These are phyloP conservation scores for Montipora capitata DNA, from an alignment of 92 coral and sea anemone genomes.

Conservation along the genomic window DNA sequence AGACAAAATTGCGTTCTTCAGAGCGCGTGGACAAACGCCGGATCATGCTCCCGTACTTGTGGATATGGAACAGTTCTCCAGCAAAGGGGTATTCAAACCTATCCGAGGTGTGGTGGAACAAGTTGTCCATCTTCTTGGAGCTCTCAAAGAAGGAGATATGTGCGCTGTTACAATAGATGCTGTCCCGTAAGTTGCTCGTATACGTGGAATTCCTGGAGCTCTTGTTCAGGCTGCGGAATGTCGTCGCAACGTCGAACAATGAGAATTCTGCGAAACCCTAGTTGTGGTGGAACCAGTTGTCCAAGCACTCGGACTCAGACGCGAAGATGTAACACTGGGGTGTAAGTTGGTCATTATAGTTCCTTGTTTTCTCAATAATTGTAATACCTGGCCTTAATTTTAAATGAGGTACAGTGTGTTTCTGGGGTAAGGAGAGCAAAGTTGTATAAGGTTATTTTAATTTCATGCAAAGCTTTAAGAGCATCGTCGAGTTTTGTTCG, in stretches of 20 bases:
- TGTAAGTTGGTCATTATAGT: slow-evolving; percentile 68
- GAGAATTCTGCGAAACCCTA: slow-evolving; percentile 31
- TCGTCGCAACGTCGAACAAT: slow-evolving; percentile 58
- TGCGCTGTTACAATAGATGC: slow-evolving; percentile 47
- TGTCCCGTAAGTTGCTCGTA: slow-evolving; percentile 69
- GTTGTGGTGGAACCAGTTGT: slow-evolving; percentile 54
- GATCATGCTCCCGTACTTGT: slow-evolving; percentile 44
- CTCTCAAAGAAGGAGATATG: background rate
- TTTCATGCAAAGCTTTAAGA: no score
- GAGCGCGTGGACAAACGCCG: background rate
- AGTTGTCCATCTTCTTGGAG: slow-evolving; percentile 19
- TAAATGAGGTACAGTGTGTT: background rate
- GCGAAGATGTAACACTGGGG: slow-evolving; percentile 80
- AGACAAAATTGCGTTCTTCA: background rate
- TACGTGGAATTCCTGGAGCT: slow-evolving; percentile 65
- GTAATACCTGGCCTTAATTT: background rate
- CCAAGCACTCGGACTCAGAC: slow-evolving; percentile 51
- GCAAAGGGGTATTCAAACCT: background rate
- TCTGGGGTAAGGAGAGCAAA: no score
- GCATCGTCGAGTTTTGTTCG: no score
- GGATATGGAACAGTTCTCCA: slow-evolving; percentile 25
- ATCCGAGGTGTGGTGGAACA: slow-evolving; percentile 36
- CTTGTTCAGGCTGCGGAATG: slow-evolving; percentile 58
- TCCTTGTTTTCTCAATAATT: background rate
- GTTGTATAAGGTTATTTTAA: no score